Evolutionary conservation across 2,888 invertebrate genomes (phyloP).

Genomic region (Pegoplata infirma): DNA sequence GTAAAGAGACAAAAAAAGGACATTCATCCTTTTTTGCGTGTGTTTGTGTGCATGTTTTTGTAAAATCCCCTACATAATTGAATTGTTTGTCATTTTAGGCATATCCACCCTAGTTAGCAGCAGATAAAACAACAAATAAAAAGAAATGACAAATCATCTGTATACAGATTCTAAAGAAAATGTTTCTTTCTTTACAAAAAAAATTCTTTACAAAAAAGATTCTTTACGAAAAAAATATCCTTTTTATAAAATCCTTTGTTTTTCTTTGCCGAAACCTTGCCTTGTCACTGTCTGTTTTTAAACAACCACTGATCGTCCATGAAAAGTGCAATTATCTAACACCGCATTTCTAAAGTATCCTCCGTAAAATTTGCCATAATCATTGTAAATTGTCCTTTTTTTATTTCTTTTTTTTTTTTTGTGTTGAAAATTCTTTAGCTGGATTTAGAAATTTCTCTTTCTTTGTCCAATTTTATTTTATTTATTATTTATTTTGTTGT

Average conservation of each 20-base stretch:
- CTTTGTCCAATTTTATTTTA: conserved; percentile 23
- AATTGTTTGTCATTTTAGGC: conserved; percentile 53
- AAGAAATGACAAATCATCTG: conserved; percentile 47
- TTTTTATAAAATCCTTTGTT: not conserved
- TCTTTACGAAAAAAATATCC: not conserved
- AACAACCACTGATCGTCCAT: conserved; percentile 61
- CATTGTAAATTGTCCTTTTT: conserved; percentile 58
- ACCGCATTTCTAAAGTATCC: conserved; percentile 54
- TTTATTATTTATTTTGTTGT: conserved; percentile 51
- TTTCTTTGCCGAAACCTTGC: not conserved
- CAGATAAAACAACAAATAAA: not conserved
- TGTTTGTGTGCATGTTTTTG: not conserved
- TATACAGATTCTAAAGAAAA: conserved; percentile 8
- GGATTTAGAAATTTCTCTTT: not conserved
- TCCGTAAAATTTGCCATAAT: conserved; percentile 62
- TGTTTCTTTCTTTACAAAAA: not conserved
- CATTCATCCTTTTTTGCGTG: conserved; percentile 10
- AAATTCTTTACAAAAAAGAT: conserved; percentile 12
- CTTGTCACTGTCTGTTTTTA: conserved; percentile 30
- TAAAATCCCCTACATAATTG: conserved; percentile 53
- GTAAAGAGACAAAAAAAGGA: not conserved
- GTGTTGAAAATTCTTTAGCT: not conserved
- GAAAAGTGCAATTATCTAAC: conserved; percentile 63
- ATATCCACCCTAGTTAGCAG: conserved; percentile 42
- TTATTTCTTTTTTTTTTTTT: not conserved